These are phyloP conservation scores for Mythimna pallens DNA, from an alignment of 2,888 invertebrate species.

Conservation along the genomic window DNA sequence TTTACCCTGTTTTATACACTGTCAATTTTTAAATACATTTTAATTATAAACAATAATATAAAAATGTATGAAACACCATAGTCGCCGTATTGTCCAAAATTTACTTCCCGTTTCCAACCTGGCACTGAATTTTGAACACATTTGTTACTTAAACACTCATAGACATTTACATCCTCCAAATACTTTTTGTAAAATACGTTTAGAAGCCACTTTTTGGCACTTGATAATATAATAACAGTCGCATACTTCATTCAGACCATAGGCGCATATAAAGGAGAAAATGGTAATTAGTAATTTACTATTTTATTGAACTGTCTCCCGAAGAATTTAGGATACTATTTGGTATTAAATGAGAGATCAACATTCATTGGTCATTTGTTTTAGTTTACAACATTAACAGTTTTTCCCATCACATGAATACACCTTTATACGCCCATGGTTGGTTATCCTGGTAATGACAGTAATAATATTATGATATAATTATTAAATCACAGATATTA, in stretches of 20 bases:
- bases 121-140: constrained; percentile 83
- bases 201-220: constrained; percentile 84
- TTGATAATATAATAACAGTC: constrained; percentile 66
- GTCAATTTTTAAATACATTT: constrained; percentile 42
- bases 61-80: constrained; percentile 63
- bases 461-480: constrained; percentile 46
- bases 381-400: neutral
- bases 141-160: constrained; percentile 64
- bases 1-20: constrained; percentile 68
- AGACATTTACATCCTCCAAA: constrained; percentile 48
- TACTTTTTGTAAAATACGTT: constrained; percentile 65
- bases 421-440: constrained; percentile 49
- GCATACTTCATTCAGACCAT: constrained; percentile 47
- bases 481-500: constrained; percentile 53
- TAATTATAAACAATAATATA: constrained; percentile 54
- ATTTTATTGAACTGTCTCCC: neutral
- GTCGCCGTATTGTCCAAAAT: constrained; percentile 71
- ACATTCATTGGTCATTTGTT: constrained; percentile 22
- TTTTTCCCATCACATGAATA: neutral
- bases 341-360: constrained; percentile 21
- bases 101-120: constrained; percentile 64
- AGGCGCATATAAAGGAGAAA: constrained; percentile 36
- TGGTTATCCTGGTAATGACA: constrained; percentile 44
- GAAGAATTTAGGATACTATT: constrained; percentile 12
- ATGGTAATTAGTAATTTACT: neutral